A percentile compares a stretch with the other conserved stretches of the same genome.
Evolutionary conservation across 2,113 vertebrate species (phyloP).

Genomic region (Copsychus sechellarum): DNA sequence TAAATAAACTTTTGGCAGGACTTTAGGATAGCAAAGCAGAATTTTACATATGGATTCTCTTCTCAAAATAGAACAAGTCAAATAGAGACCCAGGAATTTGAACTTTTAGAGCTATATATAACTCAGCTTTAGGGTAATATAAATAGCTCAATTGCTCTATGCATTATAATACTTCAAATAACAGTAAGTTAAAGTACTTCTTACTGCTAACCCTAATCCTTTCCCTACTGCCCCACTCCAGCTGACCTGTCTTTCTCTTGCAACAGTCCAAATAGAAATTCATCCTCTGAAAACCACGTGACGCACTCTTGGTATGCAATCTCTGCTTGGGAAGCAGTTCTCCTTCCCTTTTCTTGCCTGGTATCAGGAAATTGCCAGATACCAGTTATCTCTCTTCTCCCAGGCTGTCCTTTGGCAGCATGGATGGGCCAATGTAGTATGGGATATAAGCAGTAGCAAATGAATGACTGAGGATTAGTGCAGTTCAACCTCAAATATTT

Average conservation of each 20-base stretch:
- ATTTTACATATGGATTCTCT: not conserved
- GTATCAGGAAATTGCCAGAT: not conserved
- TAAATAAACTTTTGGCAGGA: conserved; percentile 19
- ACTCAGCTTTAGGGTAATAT: not conserved
- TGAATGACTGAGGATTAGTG: not conserved
- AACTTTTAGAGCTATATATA: conserved; percentile 1
- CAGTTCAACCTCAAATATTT: not conserved
- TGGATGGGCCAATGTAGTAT: not conserved
- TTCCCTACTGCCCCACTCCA: not conserved
- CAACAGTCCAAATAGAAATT: not conserved
- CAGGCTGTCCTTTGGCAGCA: not conserved
- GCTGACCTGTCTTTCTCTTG: not conserved
- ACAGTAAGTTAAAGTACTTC: not conserved
- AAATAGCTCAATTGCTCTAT: not conserved
- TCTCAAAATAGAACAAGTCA: conserved; percentile 9
- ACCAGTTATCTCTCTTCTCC: not conserved
- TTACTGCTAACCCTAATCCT: not conserved
- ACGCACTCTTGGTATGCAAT: not conserved
- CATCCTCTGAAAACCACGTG: not conserved
- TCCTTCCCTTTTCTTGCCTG: not conserved
- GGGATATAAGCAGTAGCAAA: not conserved
- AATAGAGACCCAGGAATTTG: not conserved
- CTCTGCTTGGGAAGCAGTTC: not conserved
- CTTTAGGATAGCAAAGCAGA: not conserved
- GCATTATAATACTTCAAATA: not conserved